These are phyloP conservation scores for Taxidea taxus DNA, from an alignment of 2,113 vertebrate genomes.

Conservation along the genomic window DNA sequence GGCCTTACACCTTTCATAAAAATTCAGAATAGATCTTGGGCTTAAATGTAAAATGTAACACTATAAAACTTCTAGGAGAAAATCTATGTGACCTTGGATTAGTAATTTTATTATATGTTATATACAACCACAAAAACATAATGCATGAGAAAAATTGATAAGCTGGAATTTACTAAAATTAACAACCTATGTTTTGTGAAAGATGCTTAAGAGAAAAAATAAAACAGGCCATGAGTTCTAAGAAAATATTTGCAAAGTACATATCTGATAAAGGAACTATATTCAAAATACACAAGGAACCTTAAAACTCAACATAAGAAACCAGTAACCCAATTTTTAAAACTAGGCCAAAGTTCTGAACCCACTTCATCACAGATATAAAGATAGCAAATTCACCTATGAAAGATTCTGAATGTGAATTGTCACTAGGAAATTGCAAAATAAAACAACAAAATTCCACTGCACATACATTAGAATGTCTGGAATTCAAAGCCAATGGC, in stretches of 20 bases:
- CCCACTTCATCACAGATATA: background rate
- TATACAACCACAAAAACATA: background rate
- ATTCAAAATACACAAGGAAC: background rate
- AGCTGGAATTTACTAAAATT: background rate
- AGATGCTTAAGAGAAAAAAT: background rate
- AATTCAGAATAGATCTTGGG: background rate
- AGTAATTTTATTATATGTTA: background rate
- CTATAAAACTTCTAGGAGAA: background rate
- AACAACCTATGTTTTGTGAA: background rate
- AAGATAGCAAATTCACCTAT: background rate
- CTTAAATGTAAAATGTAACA: background rate
- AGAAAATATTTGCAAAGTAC: background rate
- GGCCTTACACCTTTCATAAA: background rate
- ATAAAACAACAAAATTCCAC: background rate
- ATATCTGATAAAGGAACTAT: background rate
- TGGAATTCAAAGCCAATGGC: background rate
- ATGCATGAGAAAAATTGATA: background rate
- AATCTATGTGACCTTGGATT: background rate
- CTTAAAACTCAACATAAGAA: background rate
- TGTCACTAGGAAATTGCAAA: background rate
- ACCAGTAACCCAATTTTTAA: background rate
- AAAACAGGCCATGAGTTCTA: background rate
- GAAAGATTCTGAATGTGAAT: background rate
- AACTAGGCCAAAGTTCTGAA: background rate
- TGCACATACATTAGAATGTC: background rate